A percentile compares a stretch with the other conserved stretches of the same genome.
phyloP scores from a whole-genome alignment of 1,140 invertebrate species.

The Bombus cullumanus region DNA sequence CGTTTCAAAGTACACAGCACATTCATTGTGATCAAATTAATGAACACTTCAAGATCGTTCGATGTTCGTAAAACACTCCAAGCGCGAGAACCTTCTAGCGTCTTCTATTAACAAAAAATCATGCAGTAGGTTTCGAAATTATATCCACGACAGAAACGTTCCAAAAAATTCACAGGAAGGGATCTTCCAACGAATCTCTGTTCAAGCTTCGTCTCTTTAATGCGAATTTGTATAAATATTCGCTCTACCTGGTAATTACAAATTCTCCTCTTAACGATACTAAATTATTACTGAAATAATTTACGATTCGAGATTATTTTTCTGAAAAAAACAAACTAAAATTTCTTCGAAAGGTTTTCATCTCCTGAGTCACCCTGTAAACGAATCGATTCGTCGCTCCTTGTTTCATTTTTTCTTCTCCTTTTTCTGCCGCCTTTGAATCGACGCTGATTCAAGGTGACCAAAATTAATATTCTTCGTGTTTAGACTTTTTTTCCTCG shows the following conservation, averaged over 20 bases:
- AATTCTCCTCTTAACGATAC: too few species aligned
- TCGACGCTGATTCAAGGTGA: not conserved
- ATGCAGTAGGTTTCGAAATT: not conserved
- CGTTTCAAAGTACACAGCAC: not conserved
- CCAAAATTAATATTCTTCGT: not conserved
- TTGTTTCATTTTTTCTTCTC: not conserved
- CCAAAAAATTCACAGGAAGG: not conserved
- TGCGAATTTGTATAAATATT: too few species aligned
- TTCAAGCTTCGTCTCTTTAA: too few species aligned
- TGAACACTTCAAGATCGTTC: not conserved
- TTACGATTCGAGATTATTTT: too few species aligned
- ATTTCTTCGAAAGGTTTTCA: not conserved
- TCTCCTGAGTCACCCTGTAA: not conserved
- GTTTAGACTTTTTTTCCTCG: too few species aligned
- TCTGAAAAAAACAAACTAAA: not conserved
- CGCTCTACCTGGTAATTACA: too few species aligned
- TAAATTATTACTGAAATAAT: too few species aligned
- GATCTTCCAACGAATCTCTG: too few species aligned
- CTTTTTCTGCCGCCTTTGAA: not conserved
- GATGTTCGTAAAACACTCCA: not conserved
- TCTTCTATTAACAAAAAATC: not conserved
- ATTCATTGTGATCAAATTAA: not conserved
- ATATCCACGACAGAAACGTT: not conserved
- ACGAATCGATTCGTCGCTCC: not conserved
- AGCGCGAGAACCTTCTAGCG: not conserved